phyloP scores from a whole-genome alignment of 1,140 invertebrate species.

The Ganaspis sp. region DNA sequence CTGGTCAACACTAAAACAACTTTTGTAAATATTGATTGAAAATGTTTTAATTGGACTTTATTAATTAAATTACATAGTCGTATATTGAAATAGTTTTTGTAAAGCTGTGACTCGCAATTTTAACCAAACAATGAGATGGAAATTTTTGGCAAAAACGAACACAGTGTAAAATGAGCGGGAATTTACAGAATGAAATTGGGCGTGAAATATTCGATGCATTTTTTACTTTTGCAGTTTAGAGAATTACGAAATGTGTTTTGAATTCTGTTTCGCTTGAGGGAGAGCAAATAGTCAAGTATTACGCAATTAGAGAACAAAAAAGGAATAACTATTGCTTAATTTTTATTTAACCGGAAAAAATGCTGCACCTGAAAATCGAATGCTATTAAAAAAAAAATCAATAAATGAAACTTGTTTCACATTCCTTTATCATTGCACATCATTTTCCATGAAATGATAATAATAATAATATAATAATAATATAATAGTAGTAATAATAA shows the following conservation, averaged over 20 bases:
- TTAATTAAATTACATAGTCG: too few species aligned
- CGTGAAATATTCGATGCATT: neutral
- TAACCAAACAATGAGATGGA: neutral
- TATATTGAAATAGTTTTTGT: too few species aligned
- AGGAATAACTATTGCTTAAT: slow-evolving; percentile 12
- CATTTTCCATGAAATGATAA: too few species aligned
- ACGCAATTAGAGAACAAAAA: slow-evolving; percentile 30
- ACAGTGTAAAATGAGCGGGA: neutral
- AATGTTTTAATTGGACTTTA: too few species aligned
- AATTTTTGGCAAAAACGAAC: neutral
- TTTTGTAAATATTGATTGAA: too few species aligned
- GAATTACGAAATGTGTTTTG: slow-evolving; percentile 14
- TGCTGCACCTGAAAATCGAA: neutral
- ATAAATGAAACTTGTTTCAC: neutral
- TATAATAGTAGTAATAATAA: too few species aligned
- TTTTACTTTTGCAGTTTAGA: neutral
- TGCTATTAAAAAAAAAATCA: neutral
- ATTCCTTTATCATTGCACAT: too few species aligned
- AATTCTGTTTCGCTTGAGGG: slow-evolving; percentile 12
- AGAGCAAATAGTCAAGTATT: slow-evolving; percentile 14
- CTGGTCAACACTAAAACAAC: too few species aligned
- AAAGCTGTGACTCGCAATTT: neutral
- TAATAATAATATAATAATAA: too few species aligned
- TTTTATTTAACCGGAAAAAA: neutral
- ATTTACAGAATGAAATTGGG: neutral